Base-by-base conservation (phyloP, 2,113 vertebrate species). In the Machaerirhynchus nigripectus region DNA sequence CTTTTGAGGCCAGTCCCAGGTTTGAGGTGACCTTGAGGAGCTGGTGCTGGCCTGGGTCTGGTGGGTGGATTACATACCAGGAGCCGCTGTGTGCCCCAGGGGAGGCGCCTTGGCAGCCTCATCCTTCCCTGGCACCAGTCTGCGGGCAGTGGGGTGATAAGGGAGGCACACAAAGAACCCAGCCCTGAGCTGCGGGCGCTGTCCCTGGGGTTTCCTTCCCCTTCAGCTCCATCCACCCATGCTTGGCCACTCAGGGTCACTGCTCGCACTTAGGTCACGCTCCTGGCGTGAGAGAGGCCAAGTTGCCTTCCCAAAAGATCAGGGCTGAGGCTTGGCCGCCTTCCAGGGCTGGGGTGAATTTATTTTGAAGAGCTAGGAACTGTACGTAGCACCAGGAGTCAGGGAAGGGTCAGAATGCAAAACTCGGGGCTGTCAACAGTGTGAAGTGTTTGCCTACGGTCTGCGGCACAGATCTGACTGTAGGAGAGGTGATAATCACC, bases 231-330 rank as follows among this genome's bases (percentile, higher is more conserved):
- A 70, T 84, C 87, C 47, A 61, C 61, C 77, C 53, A 1, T 17
- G 5, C 26, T 61, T 26, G 46, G 40, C 35, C 18, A 3, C 83
- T 76, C 22, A 3, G 1, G 8, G 37, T 47, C 53, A 5, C 65
- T 0, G 0, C n/a, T 78, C 2, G 0, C 9, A 8, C 52, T 91
- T 80, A 13, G 3, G 47, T 39, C 7, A 0, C 9, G 18, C 42
- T 85, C 55, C 73, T 7, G 8, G 69, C 2, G 0, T 60, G 85
- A 95, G 87, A 95, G 47, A 89, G 79, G 69, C 84, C 65, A 35
- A 81, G 50, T 7, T 6, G 11, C 86, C 49, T 78, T 75, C 70
- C 56, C 31, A 9, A 56, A 92, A 85, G 89, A 86, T 77, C 67
- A 74, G 42, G 24, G 52, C 82, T 95, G 86, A 74, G 60, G n/a